A percentile compares a stretch with the other conserved stretches of the same genome.
Evolutionary conservation across 2,888 invertebrate species (phyloP).

Genomic region (Tetragonisca angustula): DNA sequence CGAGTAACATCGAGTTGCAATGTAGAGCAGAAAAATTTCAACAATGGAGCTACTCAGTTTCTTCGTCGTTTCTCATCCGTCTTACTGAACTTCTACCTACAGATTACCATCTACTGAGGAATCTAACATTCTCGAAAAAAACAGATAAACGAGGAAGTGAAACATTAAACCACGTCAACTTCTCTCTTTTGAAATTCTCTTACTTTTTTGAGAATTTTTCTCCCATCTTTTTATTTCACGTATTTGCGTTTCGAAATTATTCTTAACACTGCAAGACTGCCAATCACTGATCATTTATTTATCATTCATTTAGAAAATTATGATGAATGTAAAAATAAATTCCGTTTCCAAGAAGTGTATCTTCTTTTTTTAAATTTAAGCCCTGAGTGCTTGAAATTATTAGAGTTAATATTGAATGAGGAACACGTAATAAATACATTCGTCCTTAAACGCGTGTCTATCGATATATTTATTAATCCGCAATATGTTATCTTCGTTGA

Average conservation of each 20-base stretch:
- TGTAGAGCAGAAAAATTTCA: conserved; percentile 37
- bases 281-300: too few species aligned
- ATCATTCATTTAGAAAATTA: too few species aligned
- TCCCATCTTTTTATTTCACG: too few species aligned
- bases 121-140: conserved; percentile 20
- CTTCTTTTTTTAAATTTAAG: too few species aligned
- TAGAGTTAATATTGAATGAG: too few species aligned
- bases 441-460: too few species aligned
- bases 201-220: background rate
- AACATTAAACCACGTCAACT: background rate
- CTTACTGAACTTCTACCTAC: conserved; percentile 28
- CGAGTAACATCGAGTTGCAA: conserved; percentile 28
- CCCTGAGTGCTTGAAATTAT: too few species aligned
- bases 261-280: background rate
- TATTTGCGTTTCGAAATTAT: background rate
- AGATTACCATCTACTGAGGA: conserved; percentile 36
- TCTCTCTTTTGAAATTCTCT: background rate
- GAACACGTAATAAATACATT: too few species aligned
- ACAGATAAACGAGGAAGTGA: background rate
- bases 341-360: too few species aligned
- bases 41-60: conserved; percentile 38
- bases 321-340: too few species aligned
- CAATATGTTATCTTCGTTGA: too few species aligned
- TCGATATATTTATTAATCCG: too few species aligned
- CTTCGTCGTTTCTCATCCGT: conserved; percentile 40